Conservation (phyloP, 2,888 invertebrate genomes). For the Tetragonula carbonaria region DNA sequence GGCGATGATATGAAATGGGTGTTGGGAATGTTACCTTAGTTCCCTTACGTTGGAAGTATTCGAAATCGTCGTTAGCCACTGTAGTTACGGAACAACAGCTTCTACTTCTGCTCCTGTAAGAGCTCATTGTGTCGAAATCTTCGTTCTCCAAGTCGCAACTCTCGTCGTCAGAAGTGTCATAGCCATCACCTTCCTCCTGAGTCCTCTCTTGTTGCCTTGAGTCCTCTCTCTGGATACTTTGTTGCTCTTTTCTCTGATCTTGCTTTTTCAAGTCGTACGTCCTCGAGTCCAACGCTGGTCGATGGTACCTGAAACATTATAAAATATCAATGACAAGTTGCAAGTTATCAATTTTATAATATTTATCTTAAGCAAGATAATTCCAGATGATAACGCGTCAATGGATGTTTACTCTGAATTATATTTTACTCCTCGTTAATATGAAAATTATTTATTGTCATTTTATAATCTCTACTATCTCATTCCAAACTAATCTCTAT, state of each 20-base stretch:
- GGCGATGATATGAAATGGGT: neutral
- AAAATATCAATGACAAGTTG: neutral
- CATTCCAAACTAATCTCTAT: no score
- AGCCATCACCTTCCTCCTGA: slow-evolving; percentile 71
- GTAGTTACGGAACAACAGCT: slow-evolving; percentile 87
- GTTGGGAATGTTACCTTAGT: slow-evolving; percentile 74
- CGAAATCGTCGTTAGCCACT: slow-evolving; percentile 88
- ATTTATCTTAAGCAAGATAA: no score
- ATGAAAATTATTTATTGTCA: no score
- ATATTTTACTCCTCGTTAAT: no score
- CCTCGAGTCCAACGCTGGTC: slow-evolving; percentile 73
- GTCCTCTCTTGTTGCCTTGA: slow-evolving; percentile 59
- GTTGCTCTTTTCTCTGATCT: slow-evolving; percentile 61
- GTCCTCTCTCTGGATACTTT: slow-evolving; percentile 58
- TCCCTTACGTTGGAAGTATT: slow-evolving; percentile 85
- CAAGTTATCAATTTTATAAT: neutral
- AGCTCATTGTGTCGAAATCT: slow-evolving; percentile 83
- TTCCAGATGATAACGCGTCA: no score
- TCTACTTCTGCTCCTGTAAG: slow-evolving; percentile 83
- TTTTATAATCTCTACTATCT: no score
- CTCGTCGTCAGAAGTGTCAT: slow-evolving; percentile 81
- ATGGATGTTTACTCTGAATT: no score
- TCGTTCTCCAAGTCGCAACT: slow-evolving; percentile 80
- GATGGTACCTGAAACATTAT: slow-evolving; percentile 63
- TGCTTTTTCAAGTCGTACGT: slow-evolving; percentile 78